These are phyloP conservation scores for Porites evermanni DNA, from an alignment of 92 coral and sea anemone species.

Conservation along the genomic window DNA sequence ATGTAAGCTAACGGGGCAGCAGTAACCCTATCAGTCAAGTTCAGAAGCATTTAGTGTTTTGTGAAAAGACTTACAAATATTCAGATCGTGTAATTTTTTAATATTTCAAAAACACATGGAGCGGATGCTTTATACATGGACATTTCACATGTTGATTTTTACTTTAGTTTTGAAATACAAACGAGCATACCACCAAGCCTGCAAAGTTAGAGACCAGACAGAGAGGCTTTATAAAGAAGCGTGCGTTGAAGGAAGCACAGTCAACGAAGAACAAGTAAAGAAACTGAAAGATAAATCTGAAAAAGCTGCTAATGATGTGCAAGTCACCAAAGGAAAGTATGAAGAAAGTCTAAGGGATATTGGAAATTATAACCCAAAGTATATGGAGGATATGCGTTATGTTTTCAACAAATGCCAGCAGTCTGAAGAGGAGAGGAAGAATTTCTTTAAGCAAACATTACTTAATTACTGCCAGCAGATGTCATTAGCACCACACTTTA, in stretches of 20 bases:
- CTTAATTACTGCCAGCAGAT: conserved; percentile 63
- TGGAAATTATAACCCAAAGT: conserved; percentile 83
- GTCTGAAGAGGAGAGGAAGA: conserved; percentile 78
- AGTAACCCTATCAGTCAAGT: too few relatives aligned
- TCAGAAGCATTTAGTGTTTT: too few relatives aligned
- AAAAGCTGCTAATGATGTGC: conserved; percentile 67
- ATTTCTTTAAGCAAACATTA: conserved; percentile 76
- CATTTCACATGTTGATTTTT: not conserved
- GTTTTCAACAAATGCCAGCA: conserved; percentile 84
- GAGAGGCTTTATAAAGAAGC: conserved; percentile 74
- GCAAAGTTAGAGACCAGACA: conserved; percentile 79
- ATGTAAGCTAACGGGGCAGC: too few relatives aligned
- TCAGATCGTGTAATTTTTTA: too few relatives aligned
- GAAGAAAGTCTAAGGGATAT: conserved; percentile 86
- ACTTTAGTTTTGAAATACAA: conserved; percentile 76
- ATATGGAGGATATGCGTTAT: conserved; percentile 87
- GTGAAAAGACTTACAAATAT: too few relatives aligned
- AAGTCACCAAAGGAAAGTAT: conserved; percentile 63
- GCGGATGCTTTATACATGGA: too few relatives aligned
- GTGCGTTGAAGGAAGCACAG: conserved; percentile 47
- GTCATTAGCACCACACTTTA: conserved; percentile 60
- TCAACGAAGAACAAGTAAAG: conserved; percentile 83
- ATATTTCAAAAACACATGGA: too few relatives aligned
- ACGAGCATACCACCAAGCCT: conserved; percentile 82
- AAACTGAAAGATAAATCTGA: conserved; percentile 80